A percentile compares a stretch with the other conserved stretches of the same genome.
phyloP scores from a whole-genome alignment of 2,113 vertebrate genomes.

The Macquaria ambigua region DNA sequence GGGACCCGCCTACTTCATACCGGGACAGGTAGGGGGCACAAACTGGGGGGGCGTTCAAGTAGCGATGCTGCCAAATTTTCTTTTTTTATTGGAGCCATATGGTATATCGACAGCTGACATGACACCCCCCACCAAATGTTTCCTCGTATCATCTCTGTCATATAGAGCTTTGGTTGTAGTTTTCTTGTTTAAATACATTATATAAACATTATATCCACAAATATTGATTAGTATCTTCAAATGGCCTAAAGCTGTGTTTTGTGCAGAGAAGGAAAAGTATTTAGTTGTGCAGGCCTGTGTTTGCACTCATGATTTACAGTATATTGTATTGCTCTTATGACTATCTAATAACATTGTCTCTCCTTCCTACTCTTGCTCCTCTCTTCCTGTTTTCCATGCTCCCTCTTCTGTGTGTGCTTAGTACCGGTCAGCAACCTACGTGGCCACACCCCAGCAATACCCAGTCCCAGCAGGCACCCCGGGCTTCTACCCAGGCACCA shows the following conservation, averaged over 20 bases:
- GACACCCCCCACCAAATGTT: background rate
- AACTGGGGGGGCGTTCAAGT: background rate
- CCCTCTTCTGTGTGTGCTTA: constrained; percentile 58
- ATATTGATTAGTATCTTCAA: background rate
- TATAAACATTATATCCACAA: background rate
- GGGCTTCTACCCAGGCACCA: constrained; percentile 94
- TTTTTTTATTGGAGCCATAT: background rate
- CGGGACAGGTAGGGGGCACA: constrained; percentile 87
- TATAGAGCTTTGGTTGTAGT: background rate
- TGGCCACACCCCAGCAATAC: constrained; percentile 94
- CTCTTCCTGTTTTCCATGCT: background rate
- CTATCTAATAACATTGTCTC: background rate
- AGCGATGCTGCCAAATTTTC: background rate
- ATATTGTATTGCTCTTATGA: background rate
- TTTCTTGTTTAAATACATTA: background rate
- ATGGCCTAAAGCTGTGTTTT: background rate
- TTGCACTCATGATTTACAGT: background rate
- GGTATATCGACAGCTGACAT: background rate
- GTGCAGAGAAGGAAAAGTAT: background rate
- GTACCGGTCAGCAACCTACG: constrained; percentile 92
- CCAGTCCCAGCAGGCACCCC: constrained; percentile 91
- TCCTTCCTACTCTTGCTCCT: background rate
- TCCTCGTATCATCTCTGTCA: background rate
- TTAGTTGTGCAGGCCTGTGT: background rate
- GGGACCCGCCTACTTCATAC: constrained; percentile 93